A percentile compares a stretch with the other conserved stretches of the same genome.
Evolutionary conservation across 1,140 invertebrate species (phyloP).

Genomic region (Drosophila nigrodunni): DNA sequence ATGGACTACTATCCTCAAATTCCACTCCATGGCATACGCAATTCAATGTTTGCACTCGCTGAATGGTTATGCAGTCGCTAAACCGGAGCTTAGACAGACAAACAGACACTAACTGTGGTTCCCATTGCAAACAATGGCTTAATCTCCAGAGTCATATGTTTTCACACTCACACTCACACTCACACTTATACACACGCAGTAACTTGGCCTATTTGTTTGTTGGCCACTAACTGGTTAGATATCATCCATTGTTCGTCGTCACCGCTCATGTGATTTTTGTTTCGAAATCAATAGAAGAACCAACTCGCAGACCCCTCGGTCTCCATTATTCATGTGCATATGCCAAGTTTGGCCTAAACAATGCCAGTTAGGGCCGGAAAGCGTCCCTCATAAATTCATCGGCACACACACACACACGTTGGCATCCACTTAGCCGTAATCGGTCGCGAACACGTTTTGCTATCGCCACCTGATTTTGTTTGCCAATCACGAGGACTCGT

Average conservation of each 20-base stretch:
- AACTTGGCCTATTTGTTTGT: slow-evolving; percentile 38
- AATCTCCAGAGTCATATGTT: slow-evolving; percentile 81
- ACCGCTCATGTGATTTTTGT: slow-evolving; percentile 41
- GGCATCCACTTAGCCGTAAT: slow-evolving; percentile 49
- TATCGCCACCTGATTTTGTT: slow-evolving; percentile 15
- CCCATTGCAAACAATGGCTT: slow-evolving; percentile 77
- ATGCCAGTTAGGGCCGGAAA: slow-evolving; percentile 25
- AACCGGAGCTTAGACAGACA: slow-evolving; percentile 71
- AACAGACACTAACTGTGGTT: slow-evolving; percentile 57
- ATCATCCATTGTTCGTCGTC: slow-evolving; percentile 30
- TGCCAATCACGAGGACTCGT: background rate
- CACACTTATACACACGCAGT: slow-evolving; percentile 28
- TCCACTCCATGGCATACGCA: background rate
- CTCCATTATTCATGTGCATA: slow-evolving; percentile 74
- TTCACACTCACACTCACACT: slow-evolving; percentile 25
- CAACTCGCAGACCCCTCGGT: slow-evolving; percentile 39
- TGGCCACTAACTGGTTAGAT: slow-evolving; percentile 15
- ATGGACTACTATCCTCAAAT: slow-evolving; percentile 9
- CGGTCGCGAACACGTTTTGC: background rate
- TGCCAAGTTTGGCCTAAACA: slow-evolving; percentile 64
- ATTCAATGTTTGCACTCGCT: slow-evolving; percentile 30
- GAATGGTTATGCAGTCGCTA: slow-evolving; percentile 65
- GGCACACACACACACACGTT: slow-evolving; percentile 68
- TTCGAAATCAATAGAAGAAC: slow-evolving; percentile 74
- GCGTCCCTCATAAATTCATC: slow-evolving; percentile 65